Percentiles rank a stretch among this genome's conserved stretches.
phyloP scores from a whole-genome alignment of 2,113 vertebrate genomes.

The Myotis brandtii region DNA sequence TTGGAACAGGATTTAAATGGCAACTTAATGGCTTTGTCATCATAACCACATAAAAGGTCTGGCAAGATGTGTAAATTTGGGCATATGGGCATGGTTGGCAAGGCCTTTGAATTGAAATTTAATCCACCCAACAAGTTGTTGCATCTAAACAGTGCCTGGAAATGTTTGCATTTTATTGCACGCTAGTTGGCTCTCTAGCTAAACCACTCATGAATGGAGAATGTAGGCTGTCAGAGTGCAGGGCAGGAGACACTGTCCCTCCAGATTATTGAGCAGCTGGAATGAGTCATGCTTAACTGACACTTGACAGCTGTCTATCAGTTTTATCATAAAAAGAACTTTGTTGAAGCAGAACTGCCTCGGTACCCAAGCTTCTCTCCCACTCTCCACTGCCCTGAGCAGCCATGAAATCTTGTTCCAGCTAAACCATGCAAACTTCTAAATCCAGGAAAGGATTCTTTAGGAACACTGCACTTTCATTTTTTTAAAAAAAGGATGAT shows the following conservation, averaged over 20 bases:
- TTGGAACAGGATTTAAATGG: conserved; percentile 39
- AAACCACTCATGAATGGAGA: neutral
- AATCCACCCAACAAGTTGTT: conserved; percentile 58
- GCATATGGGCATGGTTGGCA: conserved; percentile 57
- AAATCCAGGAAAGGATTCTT: neutral
- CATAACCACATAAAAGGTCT: conserved; percentile 59
- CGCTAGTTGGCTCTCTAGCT: neutral
- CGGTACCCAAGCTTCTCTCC: neutral
- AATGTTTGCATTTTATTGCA: conserved; percentile 7
- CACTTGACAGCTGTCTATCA: conserved; percentile 55
- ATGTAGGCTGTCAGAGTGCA: neutral
- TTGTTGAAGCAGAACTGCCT: neutral
- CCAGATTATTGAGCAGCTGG: conserved; percentile 48
- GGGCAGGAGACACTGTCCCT: neutral
- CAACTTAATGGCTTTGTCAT: conserved; percentile 58
- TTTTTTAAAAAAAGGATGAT: neutral
- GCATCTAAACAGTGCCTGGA: conserved; percentile 55
- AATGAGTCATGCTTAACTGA: neutral
- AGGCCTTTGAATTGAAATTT: conserved; percentile 29
- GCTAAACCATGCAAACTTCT: neutral
- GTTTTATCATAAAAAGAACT: conserved; percentile 4
- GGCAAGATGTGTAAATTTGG: conserved; percentile 13
- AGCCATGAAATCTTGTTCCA: neutral
- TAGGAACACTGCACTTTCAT: neutral
- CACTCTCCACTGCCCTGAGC: neutral